These are phyloP conservation scores for Notodonta ziczac DNA, from an alignment of 2,888 invertebrate species.

Conservation along the genomic window DNA sequence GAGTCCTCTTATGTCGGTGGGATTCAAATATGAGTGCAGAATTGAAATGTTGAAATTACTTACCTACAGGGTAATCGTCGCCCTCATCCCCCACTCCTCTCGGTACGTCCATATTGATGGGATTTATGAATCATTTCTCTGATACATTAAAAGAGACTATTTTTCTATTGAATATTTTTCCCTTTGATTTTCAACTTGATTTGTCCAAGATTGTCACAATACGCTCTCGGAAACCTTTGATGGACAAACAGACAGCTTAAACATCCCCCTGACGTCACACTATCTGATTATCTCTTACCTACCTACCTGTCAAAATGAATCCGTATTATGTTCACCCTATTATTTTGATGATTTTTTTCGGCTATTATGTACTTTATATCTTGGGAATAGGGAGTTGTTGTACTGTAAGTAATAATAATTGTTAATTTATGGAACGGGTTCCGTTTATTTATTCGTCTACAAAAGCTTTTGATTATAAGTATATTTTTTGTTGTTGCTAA, in stretches of 20 bases:
- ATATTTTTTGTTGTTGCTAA: too few species aligned
- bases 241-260: conserved; percentile 50
- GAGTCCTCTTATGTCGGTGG: too few species aligned
- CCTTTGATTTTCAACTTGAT: conserved; percentile 32
- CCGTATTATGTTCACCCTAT: conserved; percentile 54
- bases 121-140: too few species aligned
- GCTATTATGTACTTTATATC: conserved; percentile 18
- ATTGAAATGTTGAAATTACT: too few species aligned
- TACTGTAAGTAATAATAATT: background rate
- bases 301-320: conserved; percentile 64
- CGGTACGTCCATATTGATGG: too few species aligned
- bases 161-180: conserved; percentile 7
- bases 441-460: background rate
- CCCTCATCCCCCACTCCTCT: too few species aligned
- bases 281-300: conserved; percentile 68
- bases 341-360: conserved; percentile 14
- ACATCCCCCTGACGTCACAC: conserved; percentile 57
- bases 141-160: too few species aligned
- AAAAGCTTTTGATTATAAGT: too few species aligned
- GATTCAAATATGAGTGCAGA: too few species aligned
- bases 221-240: conserved; percentile 54
- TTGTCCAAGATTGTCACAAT: conserved; percentile 28
- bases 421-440: background rate
- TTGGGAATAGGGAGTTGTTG: conserved; percentile 11
- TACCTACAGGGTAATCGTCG: too few species aligned